Evolutionary conservation across 2,113 vertebrate genomes (phyloP), one percentile per base, ranked within the genome.

Genomic region (Galeopterus variegatus): DNA sequence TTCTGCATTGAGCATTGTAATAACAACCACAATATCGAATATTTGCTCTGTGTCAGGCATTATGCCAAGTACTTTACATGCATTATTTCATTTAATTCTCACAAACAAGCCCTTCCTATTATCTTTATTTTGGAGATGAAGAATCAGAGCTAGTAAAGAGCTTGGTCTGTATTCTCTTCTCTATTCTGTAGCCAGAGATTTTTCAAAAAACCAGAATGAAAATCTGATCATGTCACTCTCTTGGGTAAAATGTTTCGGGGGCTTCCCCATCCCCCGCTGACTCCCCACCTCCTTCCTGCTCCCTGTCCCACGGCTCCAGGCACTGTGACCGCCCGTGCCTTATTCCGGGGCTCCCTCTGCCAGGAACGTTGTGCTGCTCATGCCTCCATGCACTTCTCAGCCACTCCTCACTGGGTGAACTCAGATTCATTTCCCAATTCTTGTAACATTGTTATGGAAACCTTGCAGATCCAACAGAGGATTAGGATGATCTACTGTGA

Each of bases 31-130:
- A 45, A 87, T 67, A 81, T 6, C 45, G 88, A 56, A 12, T 86
- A 58, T 72, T 94, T 64, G 48, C 7, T 79, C 56, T 76, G 41
- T 65, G 73, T 85, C 31, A 79, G 64, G 14, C 45, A 14, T 28
- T 24, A 18, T 58, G 75, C 45, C 83, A 70, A 58, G 26, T 18
- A 8, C 88, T 95, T 67, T 7, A 13, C 13, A 8, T 23, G 5
- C 7, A 4, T 36, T 90, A 52, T 88, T 97, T 86, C 41, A 19
- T 62, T 93, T 70, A 85, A 24, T 64, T 82, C 50, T 95, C 36
- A 41, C 56, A 50, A 50, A 62, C 13, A 86, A 65, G 8, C 12
- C 3, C 52, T 65, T 36, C 36, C 11, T 14, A 26, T 60, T 54
- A 13, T 56, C 58, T 84, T 72, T 87, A 81, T 67, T 77, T 92